These are phyloP conservation scores for Ovis aries DNA, from an alignment of 2,113 vertebrate genomes.

Conservation along the genomic window ARS-UI_Ramb_v3.0 NC_056055.1:138186501-138187000, in stretches of 20 bases:
- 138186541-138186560: neutral
- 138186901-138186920: no score
- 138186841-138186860: no score
- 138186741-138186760: no score
- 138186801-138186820: no score
- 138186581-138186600: neutral
- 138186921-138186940: neutral
- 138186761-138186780: fast-evolving
- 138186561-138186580: neutral
- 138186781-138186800: no score
- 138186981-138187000: neutral
- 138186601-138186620: neutral
- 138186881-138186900: no score
- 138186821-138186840: no score
- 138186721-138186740: no score
- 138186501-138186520: neutral
- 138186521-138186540: neutral
- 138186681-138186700: no score
- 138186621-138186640: neutral
- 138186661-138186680: no score
- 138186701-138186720: no score
- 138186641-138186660: neutral
- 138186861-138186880: no score
- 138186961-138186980: neutral
- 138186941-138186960: neutral